Evolutionary conservation across 2,113 vertebrate species (phyloP), one percentile per base, ranked within the genome.

Genomic region (Cyprinus carpio): DNA sequence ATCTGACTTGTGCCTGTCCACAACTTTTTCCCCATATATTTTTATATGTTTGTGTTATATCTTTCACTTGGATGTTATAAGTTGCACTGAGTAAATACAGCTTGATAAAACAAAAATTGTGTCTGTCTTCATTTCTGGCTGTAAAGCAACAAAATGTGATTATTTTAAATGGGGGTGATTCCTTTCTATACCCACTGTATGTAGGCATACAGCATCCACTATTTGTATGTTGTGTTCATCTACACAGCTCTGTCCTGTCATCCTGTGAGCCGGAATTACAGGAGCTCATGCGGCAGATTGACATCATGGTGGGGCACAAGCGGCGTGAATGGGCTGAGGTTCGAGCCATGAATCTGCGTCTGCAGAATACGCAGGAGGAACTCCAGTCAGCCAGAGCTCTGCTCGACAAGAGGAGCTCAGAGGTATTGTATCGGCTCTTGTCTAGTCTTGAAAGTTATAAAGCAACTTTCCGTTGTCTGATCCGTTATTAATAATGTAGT

Each of bases 251-350:
- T 13, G 91, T 95, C 34, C 91, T 95, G 81, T 92, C 93, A 3
- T 94, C 93, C 0, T 99, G 98, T 71, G 96, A 97, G 91, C 96
- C 97, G 0, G 98, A 99, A 90, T 94, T 99, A 3, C 97, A 98
- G 90, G 97, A 99, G 90, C 93, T 99, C 83, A 99, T 99, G 97
- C 94, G 94, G 80, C 98, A 99, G 94, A 98, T 99, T 0, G 97
- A 99, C 90, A 96, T 99, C 34, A 99, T 99, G 98, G 95, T 99
- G 92, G 95, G 94, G 80, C 94, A 97, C 85, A 97, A 98, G 91
- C 97, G 90, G 75, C 91, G 85, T 0, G 95, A 96, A 20, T 99
- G 98, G 97, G 94, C 91, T 2, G 95, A 97, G 91, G 93, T 92
- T 0, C 94, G 92, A 72, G 91, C 93, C 34, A 81, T 97, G 84